phyloP scores from a whole-genome alignment of 2,797 vertebrate species.

The Neomorphus geoffroyi region DNA sequence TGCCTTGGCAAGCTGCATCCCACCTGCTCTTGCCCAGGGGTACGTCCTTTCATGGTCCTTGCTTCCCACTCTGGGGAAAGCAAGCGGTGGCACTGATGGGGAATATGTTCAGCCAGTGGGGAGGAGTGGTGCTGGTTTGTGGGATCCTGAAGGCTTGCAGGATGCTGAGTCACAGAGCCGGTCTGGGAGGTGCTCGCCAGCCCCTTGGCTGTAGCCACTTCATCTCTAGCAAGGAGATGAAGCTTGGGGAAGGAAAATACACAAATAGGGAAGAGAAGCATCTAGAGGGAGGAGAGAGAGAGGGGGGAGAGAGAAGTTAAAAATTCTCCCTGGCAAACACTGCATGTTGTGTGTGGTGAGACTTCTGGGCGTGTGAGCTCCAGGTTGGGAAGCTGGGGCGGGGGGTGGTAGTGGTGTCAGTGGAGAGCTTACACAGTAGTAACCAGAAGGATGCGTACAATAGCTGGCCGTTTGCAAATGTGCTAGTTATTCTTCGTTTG shows the following conservation, averaged over 20 bases:
- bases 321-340: not conserved
- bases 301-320: not conserved
- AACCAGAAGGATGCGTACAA: fast-evolving
- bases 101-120: not conserved
- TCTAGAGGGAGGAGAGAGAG: not conserved
- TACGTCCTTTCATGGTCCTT: not conserved
- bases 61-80: not conserved
- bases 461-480: not conserved
- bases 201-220: not conserved
- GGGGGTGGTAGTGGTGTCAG: not conserved
- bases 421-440: not conserved
- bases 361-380: not conserved
- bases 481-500: not conserved
- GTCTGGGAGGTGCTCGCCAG: not conserved
- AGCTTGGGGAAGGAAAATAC: not conserved
- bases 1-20: not conserved
- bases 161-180: constrained; percentile 64
- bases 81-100: fast-evolving
- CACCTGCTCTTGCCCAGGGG: not conserved
- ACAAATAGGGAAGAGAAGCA: fast-evolving
- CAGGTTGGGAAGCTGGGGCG: not conserved
- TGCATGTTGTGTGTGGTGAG: not conserved
- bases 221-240: not conserved
- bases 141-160: not conserved
- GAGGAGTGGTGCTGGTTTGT: not conserved